Evolutionary conservation across 2,888 invertebrate species (phyloP).

Genomic region (Mantis religiosa): DNA sequence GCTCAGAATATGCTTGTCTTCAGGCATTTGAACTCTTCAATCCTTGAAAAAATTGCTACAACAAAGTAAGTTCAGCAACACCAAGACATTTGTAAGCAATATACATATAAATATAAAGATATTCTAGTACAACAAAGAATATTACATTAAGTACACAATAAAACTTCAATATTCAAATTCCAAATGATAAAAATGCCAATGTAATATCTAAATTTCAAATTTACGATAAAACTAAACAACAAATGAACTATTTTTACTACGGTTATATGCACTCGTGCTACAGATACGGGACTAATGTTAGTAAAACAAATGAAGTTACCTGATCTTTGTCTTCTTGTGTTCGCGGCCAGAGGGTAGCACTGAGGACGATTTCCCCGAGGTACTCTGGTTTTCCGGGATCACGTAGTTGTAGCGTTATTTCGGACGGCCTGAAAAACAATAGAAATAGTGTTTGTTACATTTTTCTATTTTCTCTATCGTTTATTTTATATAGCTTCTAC

Average conservation of each 20-base stretch:
- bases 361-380: conserved; percentile 79
- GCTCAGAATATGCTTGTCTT: not conserved
- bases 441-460: too few relatives aligned
- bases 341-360: conserved; percentile 84
- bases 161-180: not conserved
- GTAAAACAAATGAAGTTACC: conserved; percentile 50
- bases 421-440: conserved; percentile 49
- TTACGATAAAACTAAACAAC: not conserved
- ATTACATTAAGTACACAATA: not conserved
- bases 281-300: not conserved
- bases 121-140: not conserved
- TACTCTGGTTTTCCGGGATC: conserved; percentile 66
- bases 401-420: conserved; percentile 72
- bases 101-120: not conserved
- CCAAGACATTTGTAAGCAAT: not conserved
- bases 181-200: not conserved
- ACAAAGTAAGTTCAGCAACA: too few relatives aligned
- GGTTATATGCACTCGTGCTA: not conserved
- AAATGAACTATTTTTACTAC: not conserved
- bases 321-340: conserved; percentile 93
- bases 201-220: too few relatives aligned
- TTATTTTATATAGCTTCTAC: too few relatives aligned
- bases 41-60: not conserved
- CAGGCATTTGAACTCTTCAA: not conserved
- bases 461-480: too few relatives aligned